Evolutionary conservation across 1,140 invertebrate species (phyloP).

Genomic region (Alviniconcha marisindica): DNA sequence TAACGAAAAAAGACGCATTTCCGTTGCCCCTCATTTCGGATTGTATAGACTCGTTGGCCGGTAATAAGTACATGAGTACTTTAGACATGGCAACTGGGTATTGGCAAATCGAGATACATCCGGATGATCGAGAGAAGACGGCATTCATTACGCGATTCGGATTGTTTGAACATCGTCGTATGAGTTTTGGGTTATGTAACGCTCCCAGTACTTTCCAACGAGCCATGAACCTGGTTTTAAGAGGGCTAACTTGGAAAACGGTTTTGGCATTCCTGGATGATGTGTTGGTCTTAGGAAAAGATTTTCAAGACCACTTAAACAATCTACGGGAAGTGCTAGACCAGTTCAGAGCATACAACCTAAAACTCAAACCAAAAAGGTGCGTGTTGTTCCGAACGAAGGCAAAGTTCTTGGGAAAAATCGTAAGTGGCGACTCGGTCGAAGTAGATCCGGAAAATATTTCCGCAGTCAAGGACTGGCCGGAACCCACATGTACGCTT

Average conservation of each 20-base stretch:
- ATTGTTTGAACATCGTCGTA: conserved; percentile 39
- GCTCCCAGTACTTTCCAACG: conserved; percentile 25
- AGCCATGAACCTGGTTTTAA: conserved; percentile 18
- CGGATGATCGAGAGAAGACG: conserved; percentile 46
- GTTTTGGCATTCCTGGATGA: conserved; percentile 37
- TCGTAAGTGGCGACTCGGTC: neutral
- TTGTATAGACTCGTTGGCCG: conserved; percentile 43
- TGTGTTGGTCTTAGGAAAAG: conserved; percentile 9
- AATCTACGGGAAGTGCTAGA: conserved; percentile 27
- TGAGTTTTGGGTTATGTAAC: conserved; percentile 51
- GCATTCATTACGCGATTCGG: conserved; percentile 51
- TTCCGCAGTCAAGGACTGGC: too few species aligned
- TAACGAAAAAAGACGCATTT: conserved; percentile 75
- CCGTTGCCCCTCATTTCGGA: conserved; percentile 78
- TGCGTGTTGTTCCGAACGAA: conserved; percentile 19
- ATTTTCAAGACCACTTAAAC: neutral
- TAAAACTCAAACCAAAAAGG: conserved; percentile 34
- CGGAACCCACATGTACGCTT: neutral
- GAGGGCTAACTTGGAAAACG: conserved; percentile 21
- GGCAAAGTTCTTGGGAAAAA: conserved; percentile 3
- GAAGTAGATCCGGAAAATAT: too few species aligned
- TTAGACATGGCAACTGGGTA: conserved; percentile 39
- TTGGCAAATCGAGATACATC: conserved; percentile 42
- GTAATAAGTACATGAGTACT: conserved; percentile 34
- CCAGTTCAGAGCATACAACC: conserved; percentile 4